Percentiles rank a stretch among this genome's conserved stretches.
phyloP scores from a whole-genome alignment of 2,113 vertebrate genomes.

The Conger conger region DNA sequence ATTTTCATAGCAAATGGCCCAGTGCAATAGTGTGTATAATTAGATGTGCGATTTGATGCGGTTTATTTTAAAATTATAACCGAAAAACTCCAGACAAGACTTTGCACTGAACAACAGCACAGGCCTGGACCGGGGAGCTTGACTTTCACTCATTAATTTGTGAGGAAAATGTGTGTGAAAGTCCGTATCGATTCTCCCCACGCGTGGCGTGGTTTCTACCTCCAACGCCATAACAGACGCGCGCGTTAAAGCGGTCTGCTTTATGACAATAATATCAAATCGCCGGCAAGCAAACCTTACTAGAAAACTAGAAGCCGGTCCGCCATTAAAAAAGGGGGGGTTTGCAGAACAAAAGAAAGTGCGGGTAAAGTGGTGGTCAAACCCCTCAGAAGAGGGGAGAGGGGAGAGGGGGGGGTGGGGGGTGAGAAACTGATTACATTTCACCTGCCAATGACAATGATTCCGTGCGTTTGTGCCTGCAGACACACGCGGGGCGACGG shows the following conservation, averaged over 20 bases:
- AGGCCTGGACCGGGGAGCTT: not conserved
- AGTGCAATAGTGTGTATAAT: constrained; percentile 25
- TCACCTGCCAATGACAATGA: constrained; percentile 73
- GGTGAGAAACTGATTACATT: constrained; percentile 73
- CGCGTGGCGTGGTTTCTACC: too few species aligned
- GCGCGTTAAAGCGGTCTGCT: not conserved
- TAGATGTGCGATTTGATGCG: constrained; percentile 19
- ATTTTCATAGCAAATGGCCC: constrained; percentile 19
- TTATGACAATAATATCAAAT: constrained; percentile 14
- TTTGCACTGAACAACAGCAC: not conserved
- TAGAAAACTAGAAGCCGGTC: not conserved
- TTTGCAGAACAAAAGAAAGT: constrained; percentile 37
- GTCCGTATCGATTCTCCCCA: not conserved
- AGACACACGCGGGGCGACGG: constrained; percentile 73
- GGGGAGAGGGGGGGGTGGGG: constrained; percentile 62
- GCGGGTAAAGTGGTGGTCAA: constrained; percentile 38
- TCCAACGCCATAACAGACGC: not conserved
- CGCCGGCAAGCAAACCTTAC: not conserved
- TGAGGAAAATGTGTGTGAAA: not conserved
- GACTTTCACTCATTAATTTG: constrained; percentile 5
- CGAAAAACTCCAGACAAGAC: not conserved
- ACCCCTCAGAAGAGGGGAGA: constrained; percentile 62
- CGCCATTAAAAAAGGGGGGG: not conserved
- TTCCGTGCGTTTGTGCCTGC: constrained; percentile 59
- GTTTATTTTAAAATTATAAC: constrained; percentile 13